These are phyloP conservation scores for Riparia riparia DNA, from an alignment of 2,113 vertebrate species.

Conservation along the genomic window DNA sequence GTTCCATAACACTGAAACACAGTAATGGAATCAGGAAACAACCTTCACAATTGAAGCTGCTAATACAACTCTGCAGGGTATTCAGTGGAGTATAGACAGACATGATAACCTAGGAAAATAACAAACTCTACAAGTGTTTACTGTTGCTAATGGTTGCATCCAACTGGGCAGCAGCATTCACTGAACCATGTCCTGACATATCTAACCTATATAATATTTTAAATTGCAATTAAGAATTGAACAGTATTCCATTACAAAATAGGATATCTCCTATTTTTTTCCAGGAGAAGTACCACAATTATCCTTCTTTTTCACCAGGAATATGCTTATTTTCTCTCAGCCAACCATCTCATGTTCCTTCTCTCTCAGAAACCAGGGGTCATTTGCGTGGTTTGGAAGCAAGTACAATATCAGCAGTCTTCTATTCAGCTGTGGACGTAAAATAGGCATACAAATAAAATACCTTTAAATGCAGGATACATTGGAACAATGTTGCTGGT, in stretches of 20 bases:
- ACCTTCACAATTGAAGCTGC: not conserved
- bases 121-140: not conserved
- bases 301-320: not conserved
- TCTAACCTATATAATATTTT: not conserved
- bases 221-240: not conserved
- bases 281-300: not conserved
- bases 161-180: not conserved
- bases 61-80: not conserved
- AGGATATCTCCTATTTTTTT: not conserved
- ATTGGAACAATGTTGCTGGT: slow-evolving; percentile 82
- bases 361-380: not conserved
- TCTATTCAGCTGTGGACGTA: not conserved
- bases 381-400: not conserved
- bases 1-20: slow-evolving; percentile 85
- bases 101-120: not conserved
- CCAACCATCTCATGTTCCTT: not conserved
- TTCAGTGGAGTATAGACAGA: not conserved
- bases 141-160: not conserved
- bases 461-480: slow-evolving; percentile 85
- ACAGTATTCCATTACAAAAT: not conserved
- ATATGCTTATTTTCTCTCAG: not conserved
- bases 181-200: not conserved
- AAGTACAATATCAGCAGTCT: not conserved
- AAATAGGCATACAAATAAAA: not conserved
- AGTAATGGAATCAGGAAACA: not conserved